Base-by-base conservation (phyloP, 2,797 vertebrate species). In the Lerista edwardsae region DNA sequence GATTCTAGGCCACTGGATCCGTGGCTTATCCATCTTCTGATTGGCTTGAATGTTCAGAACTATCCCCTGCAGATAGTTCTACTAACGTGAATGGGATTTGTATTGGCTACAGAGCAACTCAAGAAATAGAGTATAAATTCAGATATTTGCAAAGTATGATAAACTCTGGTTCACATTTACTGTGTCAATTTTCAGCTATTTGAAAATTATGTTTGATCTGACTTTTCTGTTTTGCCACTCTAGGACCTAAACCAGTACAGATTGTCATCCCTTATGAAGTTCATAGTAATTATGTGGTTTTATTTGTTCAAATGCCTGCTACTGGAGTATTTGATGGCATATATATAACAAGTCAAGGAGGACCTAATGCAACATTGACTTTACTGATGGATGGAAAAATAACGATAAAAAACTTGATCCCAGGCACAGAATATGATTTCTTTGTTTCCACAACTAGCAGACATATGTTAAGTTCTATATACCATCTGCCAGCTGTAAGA, bases 361-460 rank as follows among this genome's bases (percentile, higher is more conserved):
- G 90, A 11, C 94, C 87, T 81, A 93, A 95, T 75, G 86, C 87
- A 83, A 94, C 93, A 3, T 86, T 91, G 31, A 78, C 94, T 84
- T 87, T 95, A 75, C 78, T 92, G 29, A 92, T 68, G 0, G 87
- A 94, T 89, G 90, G 92, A 21, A 95, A 93, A 87, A 85, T 96
- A 86, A 89, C 82, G 12, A 23, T 97, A 57, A 88, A 80, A 79
- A 93, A 94, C 82, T 95, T 98, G 86, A 95, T 84, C 78, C 95
- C 97, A 23, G 97, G 97, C 86, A 96, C 91, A 73, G 93, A 96
- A 88, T 97, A 97, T 87, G 91, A 96, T 86, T 95, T 98, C 75
- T 88, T 57, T 3, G 84, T 98, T 82, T 95, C 89, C 81, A 96
- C 96, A 89, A 96, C 95, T 86, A 98, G 97, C 88, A 87, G 89